Evolutionary conservation across 53 echinoderm and acorn worm species (phyloP), one percentile per base, ranked within the genome.

Genomic region (Mesocentrotus franciscanus): DNA sequence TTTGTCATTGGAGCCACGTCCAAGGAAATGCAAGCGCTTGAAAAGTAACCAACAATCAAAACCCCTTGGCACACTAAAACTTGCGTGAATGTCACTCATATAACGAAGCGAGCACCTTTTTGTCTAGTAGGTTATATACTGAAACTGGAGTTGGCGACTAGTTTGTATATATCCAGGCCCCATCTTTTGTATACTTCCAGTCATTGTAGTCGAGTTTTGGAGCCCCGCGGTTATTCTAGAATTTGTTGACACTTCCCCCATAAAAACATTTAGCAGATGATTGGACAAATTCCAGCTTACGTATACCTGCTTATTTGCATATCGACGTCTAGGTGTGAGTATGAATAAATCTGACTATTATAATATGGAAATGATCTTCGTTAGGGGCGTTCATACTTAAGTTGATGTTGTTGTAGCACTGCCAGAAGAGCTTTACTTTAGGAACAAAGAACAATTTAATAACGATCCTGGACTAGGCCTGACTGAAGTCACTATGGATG

Each of bases 341-440:
- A 29, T 29, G 75, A n/a, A 75, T 75, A 75, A 12, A 75, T 30
- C 75, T 11, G 22, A 11, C 15, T 14, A 24, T 17, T 24, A 85
- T 55, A 85, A 34, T 32, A 87, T 0, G 87, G 13, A 11, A 6
- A 55, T 20, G 58, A 87, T 58, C n/a, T 57, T 87, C 57, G 58
- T 13, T 58, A 20, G 14, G 11, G 26, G 20, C 26, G 27, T 87
- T 87, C 87, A 87, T 56, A 58, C 59, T 27, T 58, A 11, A 87
- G 57, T 87, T 58, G 87, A n/a, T n/a, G 57, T n/a, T 58, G 87
- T n/a, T 2, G 58, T 87, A n/a, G 55, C n/a, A 87, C 87, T 87
- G 59, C 12, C 58, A 87, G 58, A 14, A 58, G 6, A 12, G 5
- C 24, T 26, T 57, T 27, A 58, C 27, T 58, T 57, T 57, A 27